Conservation (phyloP, 2,113 vertebrate genomes). For the Progne subis region DNA sequence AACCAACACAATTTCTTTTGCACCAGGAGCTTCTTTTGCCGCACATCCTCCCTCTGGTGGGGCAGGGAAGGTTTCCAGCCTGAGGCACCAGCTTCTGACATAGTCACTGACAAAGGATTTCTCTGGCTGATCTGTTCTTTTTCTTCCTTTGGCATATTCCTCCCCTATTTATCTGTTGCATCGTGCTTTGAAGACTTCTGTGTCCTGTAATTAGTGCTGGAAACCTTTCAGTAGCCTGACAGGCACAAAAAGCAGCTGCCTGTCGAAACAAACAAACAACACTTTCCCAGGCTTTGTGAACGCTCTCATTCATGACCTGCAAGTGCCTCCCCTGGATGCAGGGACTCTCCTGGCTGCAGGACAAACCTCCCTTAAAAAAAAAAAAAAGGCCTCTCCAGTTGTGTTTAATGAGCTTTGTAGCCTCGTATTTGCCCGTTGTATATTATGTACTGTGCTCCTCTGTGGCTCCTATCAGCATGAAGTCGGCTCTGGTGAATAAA, state of each 20-base stretch:
- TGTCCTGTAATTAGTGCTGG: conserved; percentile 25
- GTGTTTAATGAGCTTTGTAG: background rate
- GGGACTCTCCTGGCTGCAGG: background rate
- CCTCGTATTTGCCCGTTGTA: background rate
- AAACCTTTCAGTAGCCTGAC: background rate
- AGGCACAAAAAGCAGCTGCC: background rate
- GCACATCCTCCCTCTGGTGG: background rate
- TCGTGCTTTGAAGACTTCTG: conserved; percentile 11
- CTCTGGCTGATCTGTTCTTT: background rate
- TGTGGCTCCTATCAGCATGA: background rate
- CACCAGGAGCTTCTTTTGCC: background rate
- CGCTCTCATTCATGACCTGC: background rate
- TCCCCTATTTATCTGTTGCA: background rate
- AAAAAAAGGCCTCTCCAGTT: background rate
- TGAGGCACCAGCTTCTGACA: background rate
- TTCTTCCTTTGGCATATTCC: background rate
- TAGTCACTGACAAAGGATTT: background rate
- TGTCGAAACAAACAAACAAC: background rate
- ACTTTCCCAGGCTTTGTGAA: background rate
- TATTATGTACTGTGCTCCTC: background rate
- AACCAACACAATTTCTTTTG: background rate
- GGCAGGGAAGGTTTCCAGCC: background rate
- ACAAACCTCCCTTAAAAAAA: background rate
- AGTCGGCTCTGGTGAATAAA: background rate
- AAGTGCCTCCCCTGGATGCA: background rate